Percentiles rank a stretch among this genome's conserved stretches.
Evolutionary conservation across 2,797 vertebrate species (phyloP).

Genomic region (Gambusia yucatana): DNA sequence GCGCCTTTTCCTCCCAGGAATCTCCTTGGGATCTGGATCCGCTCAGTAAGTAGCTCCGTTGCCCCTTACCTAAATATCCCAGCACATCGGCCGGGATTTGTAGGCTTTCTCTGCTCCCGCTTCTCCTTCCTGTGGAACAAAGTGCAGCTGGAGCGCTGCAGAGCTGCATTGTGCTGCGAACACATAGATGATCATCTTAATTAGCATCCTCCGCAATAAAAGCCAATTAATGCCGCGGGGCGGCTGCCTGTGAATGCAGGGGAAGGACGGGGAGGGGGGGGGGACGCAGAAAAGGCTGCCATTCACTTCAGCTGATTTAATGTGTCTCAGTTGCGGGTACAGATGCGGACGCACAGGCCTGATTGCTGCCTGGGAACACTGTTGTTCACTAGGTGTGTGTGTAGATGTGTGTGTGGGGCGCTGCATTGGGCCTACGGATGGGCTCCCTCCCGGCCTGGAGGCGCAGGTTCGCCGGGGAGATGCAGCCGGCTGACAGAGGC

Average conservation of each 20-base stretch:
- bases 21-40: constrained; percentile 38
- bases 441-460: constrained; percentile 37
- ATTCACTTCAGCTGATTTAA: constrained; percentile 8
- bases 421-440: constrained; percentile 36
- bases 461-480: constrained; percentile 48
- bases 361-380: not conserved
- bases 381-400: not conserved
- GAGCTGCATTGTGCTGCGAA: not conserved
- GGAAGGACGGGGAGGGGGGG: constrained; percentile 20
- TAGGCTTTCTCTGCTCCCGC: not conserved
- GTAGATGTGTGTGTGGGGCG: constrained; percentile 2
- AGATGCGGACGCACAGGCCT: not conserved
- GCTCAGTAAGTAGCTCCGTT: constrained; percentile 58
- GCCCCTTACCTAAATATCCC: constrained; percentile 15
- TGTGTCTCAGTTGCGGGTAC: not conserved
- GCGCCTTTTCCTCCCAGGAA: constrained; percentile 26
- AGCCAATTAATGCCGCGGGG: constrained; percentile 47
- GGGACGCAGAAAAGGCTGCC: constrained; percentile 15
- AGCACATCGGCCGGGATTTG: constrained; percentile 6
- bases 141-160: not conserved
- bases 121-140: not conserved
- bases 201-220: constrained; percentile 30
- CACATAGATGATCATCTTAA: constrained; percentile 12
- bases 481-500: constrained; percentile 52
- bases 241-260: constrained; percentile 46